These are phyloP conservation scores for Brevimyrus niger DNA, from an alignment of 2,113 vertebrate genomes.

Conservation along the genomic window DNA sequence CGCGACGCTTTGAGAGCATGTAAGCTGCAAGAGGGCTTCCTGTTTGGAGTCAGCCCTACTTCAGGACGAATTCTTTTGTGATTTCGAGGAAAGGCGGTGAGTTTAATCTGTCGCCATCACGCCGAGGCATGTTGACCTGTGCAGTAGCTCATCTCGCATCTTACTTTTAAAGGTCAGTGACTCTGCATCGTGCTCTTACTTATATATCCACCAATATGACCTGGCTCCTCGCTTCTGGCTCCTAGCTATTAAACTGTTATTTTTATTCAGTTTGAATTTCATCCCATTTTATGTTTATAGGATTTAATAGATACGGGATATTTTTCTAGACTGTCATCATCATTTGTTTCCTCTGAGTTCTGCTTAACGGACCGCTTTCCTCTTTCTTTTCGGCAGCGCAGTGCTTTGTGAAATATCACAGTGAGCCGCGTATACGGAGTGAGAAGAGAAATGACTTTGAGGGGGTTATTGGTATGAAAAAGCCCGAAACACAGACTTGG, in stretches of 20 bases:
- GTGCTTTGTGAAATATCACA: not conserved
- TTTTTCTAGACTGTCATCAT: not conserved
- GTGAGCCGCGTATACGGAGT: not conserved
- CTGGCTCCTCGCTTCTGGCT: not conserved
- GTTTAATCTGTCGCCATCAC: not conserved
- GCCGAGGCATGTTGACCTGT: not conserved
- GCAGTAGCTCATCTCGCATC: too few species aligned
- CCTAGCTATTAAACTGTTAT: not conserved
- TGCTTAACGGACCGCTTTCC: not conserved
- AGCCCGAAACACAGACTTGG: not conserved
- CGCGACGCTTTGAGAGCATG: not conserved
- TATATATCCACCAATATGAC: not conserved
- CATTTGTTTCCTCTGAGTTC: not conserved
- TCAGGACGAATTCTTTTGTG: not conserved
- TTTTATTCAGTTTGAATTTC: not conserved
- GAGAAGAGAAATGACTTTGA: not conserved
- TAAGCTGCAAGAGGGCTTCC: slow-evolving; percentile 13
- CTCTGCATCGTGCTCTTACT: not conserved
- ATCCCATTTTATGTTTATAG: not conserved
- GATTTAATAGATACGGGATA: not conserved
- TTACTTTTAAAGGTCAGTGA: not conserved
- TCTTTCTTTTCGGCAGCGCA: not conserved
- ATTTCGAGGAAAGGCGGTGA: not conserved
- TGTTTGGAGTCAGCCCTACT: not conserved
- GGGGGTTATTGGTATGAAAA: not conserved